Evolutionary conservation across 2,113 vertebrate species (phyloP), one percentile per base, ranked within the genome.

Genomic region (Sander lucioperca): DNA sequence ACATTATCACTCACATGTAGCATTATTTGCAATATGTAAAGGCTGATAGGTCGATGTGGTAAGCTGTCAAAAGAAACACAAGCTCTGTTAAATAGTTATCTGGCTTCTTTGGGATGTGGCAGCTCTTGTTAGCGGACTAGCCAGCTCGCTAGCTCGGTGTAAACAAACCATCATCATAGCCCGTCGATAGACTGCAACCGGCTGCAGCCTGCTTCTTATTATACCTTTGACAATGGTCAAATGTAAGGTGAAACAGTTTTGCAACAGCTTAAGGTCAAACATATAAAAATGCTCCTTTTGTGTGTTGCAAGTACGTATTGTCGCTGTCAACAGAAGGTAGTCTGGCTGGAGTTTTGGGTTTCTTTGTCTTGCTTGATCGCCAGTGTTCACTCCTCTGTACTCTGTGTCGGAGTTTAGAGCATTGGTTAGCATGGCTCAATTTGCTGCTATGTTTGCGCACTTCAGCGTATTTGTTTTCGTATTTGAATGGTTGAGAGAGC

Each of bases 141-240:
- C 92, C 84, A 27, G 69, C 87, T 76, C 79, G 89, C 88, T 92
- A 89, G 86, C 88, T 91, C 86, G 90, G 80, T 94, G 94, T 93
- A 94, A 94, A 94, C 93, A 94, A 94, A 94, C 90, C 92, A 33
- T 67, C 23, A 33, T 11, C 79, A 21, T 1, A 67, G 77, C 51
- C 63, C 69, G 61, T n/a, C 73, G 77, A 27, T 8, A 70, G 51
- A 70, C 84, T 83, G 85, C 86, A 43, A 79, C 12, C 48, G 51
- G 73, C 84, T 83, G 85, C 86, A 43, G 81, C 12, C 48, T 45
- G 72, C 12, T n/a, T 64, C 15, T 58, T 27, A 1, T 77, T 59
- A 47, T 39, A 2, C n/a, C 5, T 58, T 43, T 74, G 33, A 63
- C 67, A 59, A n/a, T 57, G 39, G 23, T 33, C 1, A 21, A 21